Evolutionary conservation across 2,113 vertebrate genomes (phyloP), one percentile per base, ranked within the genome.

Genomic region (Pycnonotus jocosus): DNA sequence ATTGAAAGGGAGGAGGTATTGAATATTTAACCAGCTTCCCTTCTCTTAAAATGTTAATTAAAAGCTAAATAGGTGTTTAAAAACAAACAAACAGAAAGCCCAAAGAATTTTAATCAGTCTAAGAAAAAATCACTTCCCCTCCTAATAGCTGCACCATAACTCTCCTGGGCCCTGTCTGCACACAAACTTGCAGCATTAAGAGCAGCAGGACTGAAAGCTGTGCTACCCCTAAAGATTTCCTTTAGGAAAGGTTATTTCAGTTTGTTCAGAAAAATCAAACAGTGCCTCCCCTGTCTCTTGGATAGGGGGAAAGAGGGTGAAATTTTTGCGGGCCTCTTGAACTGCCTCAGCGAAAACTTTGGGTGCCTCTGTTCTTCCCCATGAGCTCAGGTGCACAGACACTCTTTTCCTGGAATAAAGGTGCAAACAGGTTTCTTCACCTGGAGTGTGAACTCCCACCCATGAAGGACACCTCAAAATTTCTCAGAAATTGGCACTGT

Each of bases 1-100:
- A 97, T 96, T 96, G 96, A 97, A 96, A 96, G 94, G 95, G 96
- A 96, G 94, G 95, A 94, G 93, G 93, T 96, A 95, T 92, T 97
- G 93, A 96, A 96, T 96, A 96, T 96, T 97, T 97, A 97, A 97
- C 83, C 65, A 92, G 90, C 85, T 95, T 94, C 91, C 90, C 87
- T 95, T 96, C 95, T 86, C 94, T 94, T 95, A n/a, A 92, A 88
- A 92, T 92, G 94, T 96, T 96, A 97, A 97, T 97, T 96, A 97
- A 96, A 96, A 97, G 94, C 94, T 88, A 97, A 97, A 96, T 97
- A 96, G 79, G 92, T 97, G 94, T 93, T 96, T 96, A 96, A 96
- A 94, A 96, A 95, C 94, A 91, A 93, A 93, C 94, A 95, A 95
- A 94, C 79, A 95, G 87, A 95, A 95, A 95, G 78, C 84, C 83